phyloP scores from a whole-genome alignment of 2,113 vertebrate species.

The Taxidea taxus region DNA sequence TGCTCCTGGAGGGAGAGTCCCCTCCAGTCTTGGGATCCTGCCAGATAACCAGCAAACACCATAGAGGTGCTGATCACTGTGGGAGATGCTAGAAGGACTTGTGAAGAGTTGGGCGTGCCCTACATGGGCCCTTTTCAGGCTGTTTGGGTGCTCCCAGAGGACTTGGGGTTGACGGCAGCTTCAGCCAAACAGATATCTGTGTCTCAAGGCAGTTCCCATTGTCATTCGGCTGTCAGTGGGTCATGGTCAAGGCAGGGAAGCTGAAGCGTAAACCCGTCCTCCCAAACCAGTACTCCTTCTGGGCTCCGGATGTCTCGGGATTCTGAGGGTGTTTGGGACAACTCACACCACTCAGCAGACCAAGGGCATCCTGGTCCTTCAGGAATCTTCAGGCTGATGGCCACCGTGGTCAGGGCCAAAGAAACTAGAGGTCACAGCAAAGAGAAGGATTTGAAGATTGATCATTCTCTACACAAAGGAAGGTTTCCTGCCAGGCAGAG shows the following conservation, averaged over 20 bases:
- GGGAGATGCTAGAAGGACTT: not conserved
- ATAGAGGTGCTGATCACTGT: accelerated
- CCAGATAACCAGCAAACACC: not conserved
- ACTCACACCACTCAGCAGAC: not conserved
- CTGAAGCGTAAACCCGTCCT: not conserved
- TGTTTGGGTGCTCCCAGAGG: not conserved
- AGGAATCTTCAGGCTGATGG: not conserved
- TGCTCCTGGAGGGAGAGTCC: not conserved
- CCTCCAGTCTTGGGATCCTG: not conserved
- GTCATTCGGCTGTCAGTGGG: not conserved
- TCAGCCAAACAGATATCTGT: not conserved
- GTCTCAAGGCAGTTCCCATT: not conserved
- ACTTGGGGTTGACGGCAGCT: not conserved
- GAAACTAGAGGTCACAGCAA: not conserved
- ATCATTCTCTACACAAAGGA: not conserved
- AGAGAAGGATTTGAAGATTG: constrained; percentile 29
- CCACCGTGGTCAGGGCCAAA: not conserved
- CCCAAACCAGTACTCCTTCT: not conserved
- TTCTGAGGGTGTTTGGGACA: not conserved
- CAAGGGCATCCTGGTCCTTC: constrained; percentile 18
- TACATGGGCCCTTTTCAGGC: not conserved
- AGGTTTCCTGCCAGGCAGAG: not conserved
- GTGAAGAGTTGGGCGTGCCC: not conserved
- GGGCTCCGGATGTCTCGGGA: not conserved
- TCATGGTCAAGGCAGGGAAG: not conserved